Evolutionary conservation across 2,888 invertebrate species (phyloP).

Genomic region (Mellilla xanthometata): DNA sequence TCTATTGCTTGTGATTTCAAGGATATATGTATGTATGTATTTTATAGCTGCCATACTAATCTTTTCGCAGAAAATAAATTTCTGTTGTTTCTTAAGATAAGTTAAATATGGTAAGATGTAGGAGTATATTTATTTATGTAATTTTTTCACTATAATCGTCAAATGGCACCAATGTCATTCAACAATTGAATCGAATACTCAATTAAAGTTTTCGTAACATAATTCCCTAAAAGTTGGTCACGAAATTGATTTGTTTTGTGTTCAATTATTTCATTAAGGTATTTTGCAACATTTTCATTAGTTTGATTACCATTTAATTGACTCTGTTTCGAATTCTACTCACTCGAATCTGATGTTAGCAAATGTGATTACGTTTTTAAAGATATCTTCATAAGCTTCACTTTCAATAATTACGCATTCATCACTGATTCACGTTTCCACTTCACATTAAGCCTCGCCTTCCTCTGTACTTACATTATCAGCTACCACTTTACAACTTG

Average conservation of each 20-base stretch:
- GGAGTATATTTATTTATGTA: not conserved
- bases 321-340: no score
- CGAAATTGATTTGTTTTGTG: not conserved
- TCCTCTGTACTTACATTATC: conserved; percentile 10
- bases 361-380: no score
- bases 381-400: no score
- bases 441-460: conserved; percentile 1
- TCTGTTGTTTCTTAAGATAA: no score
- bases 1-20: no score
- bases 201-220: not conserved
- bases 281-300: not conserved
- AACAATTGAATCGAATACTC: not conserved
- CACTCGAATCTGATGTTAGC: no score
- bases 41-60: no score
- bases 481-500: conserved; percentile 9
- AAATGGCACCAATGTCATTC: not conserved
- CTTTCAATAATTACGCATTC: no score
- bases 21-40: no score
- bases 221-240: not conserved
- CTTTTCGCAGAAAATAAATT: no score
- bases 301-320: not conserved
- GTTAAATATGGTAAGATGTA: no score
- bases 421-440: not conserved
- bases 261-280: not conserved
- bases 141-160: no score